A percentile compares a stretch with the other conserved stretches of the same genome.
These are phyloP conservation scores for Setophaga coronata DNA, from an alignment of 2,113 vertebrate genomes.

Conservation along the genomic window DNA sequence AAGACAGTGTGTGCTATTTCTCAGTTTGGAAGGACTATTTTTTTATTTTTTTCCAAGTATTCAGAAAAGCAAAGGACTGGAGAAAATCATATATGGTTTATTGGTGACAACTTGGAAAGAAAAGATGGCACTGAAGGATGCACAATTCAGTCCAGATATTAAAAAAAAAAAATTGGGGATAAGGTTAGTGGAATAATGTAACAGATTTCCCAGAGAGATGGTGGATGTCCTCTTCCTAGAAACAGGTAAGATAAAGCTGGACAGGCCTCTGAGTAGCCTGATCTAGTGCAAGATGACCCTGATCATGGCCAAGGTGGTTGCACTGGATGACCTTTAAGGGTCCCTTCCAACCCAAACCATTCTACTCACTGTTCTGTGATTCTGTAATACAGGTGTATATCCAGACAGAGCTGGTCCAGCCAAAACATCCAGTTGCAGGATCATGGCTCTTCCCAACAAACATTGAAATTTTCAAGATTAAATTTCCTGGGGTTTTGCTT, in stretches of 20 bases:
- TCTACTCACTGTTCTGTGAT: background rate
- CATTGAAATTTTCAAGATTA: background rate
- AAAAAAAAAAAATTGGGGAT: rapidly evolving
- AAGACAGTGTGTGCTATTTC: background rate
- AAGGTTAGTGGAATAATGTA: rapidly evolving
- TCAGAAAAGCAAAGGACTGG: background rate
- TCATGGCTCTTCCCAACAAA: background rate
- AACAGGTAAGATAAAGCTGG: background rate
- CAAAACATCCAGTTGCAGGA: background rate
- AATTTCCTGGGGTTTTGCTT: background rate
- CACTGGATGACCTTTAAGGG: background rate
- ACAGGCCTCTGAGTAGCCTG: background rate
- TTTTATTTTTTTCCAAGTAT: background rate
- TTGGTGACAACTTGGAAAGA: background rate
- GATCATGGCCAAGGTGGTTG: rapidly evolving
- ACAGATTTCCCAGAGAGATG: background rate
- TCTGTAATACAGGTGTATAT: rapidly evolving
- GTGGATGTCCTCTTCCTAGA: background rate
- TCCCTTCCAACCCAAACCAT: background rate
- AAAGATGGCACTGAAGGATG: background rate
- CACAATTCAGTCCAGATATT: background rate
- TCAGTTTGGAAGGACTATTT: background rate
- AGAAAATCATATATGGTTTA: background rate
- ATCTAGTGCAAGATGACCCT: background rate
- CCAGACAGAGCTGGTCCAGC: background rate